Evolutionary conservation across 2,113 vertebrate genomes (phyloP), one percentile per base, ranked within the genome.

Genomic region (Ophiodon elongatus): DNA sequence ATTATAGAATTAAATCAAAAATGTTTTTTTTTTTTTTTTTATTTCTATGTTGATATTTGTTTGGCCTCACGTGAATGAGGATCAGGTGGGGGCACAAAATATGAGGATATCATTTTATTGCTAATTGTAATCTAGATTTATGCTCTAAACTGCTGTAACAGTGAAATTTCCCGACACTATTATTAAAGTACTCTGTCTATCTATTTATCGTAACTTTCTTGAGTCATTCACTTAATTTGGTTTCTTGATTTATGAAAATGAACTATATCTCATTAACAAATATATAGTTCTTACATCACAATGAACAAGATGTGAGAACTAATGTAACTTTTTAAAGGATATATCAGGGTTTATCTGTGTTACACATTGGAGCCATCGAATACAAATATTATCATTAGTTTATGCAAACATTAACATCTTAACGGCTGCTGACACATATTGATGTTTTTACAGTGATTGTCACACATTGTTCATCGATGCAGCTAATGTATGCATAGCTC

Each of bases 401-500:
- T 63, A 60, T 73, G 43, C 63, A 85, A 83, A 80, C 39, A 54
- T 63, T 56, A 59, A 75, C 65, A 56, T 65, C 17, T 52, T 73
- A 75, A 68, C 29, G 35, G 67, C 78, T 56, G 65, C 74, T 84
- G 79, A 85, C 75, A 85, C 23, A 79, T 80, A 85, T 73, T 73
- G 75, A 85, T 85, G 79, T 82, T 76, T 81, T 72, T 66, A 39
- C 21, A 56, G 76, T 71, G 67, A 71, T 14, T 84, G 72, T 78
- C 86, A 78, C 72, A 84, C 43, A 76, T 79, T 80, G 80, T 54
- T 83, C 85, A 79, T 15, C 57, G 79, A 79, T 76, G 83, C 86
- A 83, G 64, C 69, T 75, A 88, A 87, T 84, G 78, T 63, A 86
- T 81, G 81, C 76, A 75, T 75, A 78, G 50, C 66, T 84, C 69